Percentiles rank a stretch among this genome's conserved stretches.
These are phyloP conservation scores for Temnothorax nylanderi DNA, from an alignment of 1,140 invertebrate species.

Conservation along the genomic window DNA sequence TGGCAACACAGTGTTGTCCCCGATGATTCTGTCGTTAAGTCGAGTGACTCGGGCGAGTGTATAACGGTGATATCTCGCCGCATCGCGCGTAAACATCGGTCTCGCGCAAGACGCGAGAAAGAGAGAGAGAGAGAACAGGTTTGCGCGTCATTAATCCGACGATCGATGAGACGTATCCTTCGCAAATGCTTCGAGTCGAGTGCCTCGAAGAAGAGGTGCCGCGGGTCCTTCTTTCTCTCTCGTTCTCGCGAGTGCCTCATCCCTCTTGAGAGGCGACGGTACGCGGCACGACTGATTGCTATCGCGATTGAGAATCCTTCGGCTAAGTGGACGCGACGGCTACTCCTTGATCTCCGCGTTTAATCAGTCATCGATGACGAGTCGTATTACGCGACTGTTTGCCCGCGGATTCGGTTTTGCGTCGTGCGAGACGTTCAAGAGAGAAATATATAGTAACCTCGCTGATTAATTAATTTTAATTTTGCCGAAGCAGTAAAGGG, in stretches of 20 bases:
- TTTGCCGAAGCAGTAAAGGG: background rate
- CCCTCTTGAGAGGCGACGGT: conserved; percentile 42
- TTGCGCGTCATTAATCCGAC: conserved; percentile 63
- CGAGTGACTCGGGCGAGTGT: conserved; percentile 50
- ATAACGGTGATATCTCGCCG: conserved; percentile 34
- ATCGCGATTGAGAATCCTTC: conserved; percentile 61
- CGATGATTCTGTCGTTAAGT: conserved; percentile 51
- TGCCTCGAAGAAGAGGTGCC: conserved; percentile 31
- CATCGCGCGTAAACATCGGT: conserved; percentile 52
- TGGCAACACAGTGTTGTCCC: conserved; percentile 34
- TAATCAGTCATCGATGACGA: conserved; percentile 55
- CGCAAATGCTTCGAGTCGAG: conserved; percentile 51
- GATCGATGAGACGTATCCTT: conserved; percentile 57
- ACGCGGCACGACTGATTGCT: conserved; percentile 47
- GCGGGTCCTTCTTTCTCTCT: background rate
- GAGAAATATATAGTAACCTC: background rate
- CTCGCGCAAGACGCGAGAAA: background rate
- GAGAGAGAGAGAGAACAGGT: conserved; percentile 51
- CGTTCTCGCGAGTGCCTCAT: background rate
- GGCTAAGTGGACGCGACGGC: conserved; percentile 58
- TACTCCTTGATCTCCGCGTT: conserved; percentile 47
- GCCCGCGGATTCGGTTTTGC: conserved; percentile 47
- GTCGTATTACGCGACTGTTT: conserved; percentile 49
- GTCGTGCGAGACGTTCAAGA: conserved; percentile 29
- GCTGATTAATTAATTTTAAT: conserved; percentile 26